Evolutionary conservation across 2,113 vertebrate species (phyloP).

Genomic region (Neodon shergylaensis): DNA sequence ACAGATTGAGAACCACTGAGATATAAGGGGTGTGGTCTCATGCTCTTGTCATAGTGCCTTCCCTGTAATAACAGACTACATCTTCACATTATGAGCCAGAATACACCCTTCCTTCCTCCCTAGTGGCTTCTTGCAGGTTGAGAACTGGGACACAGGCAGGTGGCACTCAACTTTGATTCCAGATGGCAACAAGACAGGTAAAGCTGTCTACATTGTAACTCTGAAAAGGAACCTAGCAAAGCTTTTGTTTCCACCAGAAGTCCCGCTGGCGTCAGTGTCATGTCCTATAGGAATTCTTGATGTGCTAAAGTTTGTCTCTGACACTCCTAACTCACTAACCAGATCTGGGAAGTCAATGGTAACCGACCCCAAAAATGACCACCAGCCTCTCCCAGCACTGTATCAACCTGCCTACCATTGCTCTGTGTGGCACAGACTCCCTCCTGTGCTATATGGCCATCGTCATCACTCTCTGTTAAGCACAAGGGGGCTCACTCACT

Average conservation of each 20-base stretch:
- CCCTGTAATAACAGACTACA: neutral
- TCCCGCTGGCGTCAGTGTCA: neutral
- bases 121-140: neutral
- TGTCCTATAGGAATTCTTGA: neutral
- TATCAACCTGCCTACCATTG: neutral
- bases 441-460: neutral
- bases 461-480: too few species aligned
- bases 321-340: neutral
- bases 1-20: neutral
- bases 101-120: neutral
- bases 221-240: neutral
- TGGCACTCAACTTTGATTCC: neutral
- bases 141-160: neutral
- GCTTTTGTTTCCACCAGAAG: neutral
- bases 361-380: neutral
- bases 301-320: neutral
- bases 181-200: neutral
- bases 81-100: neutral
- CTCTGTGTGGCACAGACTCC: neutral
- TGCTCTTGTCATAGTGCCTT: neutral
- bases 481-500: neutral
- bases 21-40: neutral
- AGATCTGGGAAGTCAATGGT: neutral
- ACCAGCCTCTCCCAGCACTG: neutral
- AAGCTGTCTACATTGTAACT: neutral